These are phyloP conservation scores for Mythimna impura DNA, from an alignment of 2,888 invertebrate genomes.

Conservation along the genomic window DNA sequence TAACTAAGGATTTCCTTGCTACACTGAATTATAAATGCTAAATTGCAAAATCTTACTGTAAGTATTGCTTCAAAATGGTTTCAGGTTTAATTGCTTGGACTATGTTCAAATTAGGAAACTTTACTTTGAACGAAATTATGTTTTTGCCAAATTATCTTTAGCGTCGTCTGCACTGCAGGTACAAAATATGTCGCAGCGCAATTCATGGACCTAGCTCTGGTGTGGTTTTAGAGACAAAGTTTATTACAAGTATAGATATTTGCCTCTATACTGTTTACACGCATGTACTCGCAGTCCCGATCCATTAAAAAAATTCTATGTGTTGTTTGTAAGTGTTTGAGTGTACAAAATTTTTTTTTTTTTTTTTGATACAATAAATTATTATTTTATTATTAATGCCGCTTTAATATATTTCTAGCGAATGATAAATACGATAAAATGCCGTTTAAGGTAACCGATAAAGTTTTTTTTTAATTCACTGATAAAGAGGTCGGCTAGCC, in stretches of 20 bases:
- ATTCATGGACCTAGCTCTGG: background rate
- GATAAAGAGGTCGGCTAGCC: conserved; percentile 60
- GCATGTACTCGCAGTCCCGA: conserved; percentile 51
- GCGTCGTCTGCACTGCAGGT: background rate
- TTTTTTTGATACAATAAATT: no score
- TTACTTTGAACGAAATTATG: no score
- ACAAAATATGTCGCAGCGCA: background rate
- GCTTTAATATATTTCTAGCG: conserved; percentile 62
- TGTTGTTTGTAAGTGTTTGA: no score
- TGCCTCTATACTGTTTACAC: conserved; percentile 36
- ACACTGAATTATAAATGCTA: background rate
- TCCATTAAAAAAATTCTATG: no score
- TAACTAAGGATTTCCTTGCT: conserved; percentile 2
- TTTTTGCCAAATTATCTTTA: background rate
- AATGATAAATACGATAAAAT: conserved; percentile 69
- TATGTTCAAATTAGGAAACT: background rate
- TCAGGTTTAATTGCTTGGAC: background rate
- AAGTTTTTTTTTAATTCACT: conserved; percentile 56
- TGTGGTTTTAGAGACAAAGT: background rate
- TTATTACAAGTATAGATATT: background rate
- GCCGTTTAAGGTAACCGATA: conserved; percentile 68
- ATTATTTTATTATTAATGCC: no score
- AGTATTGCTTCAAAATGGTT: background rate
- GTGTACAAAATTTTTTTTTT: no score
- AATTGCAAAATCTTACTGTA: background rate